These are phyloP conservation scores for Megalurothrips usitatus DNA, from an alignment of 2,888 invertebrate genomes.

Conservation along the genomic window DNA sequence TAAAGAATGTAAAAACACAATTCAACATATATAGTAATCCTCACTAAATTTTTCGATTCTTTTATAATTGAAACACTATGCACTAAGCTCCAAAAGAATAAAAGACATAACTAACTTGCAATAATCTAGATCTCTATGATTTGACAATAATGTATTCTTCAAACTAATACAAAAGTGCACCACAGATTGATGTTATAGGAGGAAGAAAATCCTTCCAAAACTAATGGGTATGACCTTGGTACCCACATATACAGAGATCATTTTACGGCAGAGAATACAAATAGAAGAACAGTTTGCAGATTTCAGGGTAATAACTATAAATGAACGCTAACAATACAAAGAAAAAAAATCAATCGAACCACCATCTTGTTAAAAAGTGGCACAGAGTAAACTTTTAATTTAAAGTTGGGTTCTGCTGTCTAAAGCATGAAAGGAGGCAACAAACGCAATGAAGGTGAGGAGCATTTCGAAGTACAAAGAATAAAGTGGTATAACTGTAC, in stretches of 20 bases:
- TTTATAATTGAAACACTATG: background rate
- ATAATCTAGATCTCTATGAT: background rate
- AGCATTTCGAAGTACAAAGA: background rate
- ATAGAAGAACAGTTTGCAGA: background rate
- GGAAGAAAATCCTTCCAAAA: no score
- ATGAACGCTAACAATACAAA: background rate
- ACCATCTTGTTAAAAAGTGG: background rate
- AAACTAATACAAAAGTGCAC: background rate
- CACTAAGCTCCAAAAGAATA: background rate
- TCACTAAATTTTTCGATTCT: background rate
- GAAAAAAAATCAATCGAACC: background rate
- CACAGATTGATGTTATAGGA: background rate
- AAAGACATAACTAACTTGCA: background rate
- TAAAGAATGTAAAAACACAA: slow-evolving; percentile 11
- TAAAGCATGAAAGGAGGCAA: background rate
- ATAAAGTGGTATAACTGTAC: background rate
- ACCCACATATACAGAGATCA: background rate
- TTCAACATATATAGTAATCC: background rate
- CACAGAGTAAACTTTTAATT: background rate
- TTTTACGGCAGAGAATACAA: background rate
- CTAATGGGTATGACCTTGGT: no score
- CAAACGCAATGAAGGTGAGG: background rate
- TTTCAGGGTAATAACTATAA: background rate
- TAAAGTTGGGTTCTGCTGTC: slow-evolving; percentile 5
- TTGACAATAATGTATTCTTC: background rate